Evolutionary conservation across 2,113 vertebrate genomes (phyloP), one percentile per base, ranked within the genome.

Genomic region (Sylvietta virens): DNA sequence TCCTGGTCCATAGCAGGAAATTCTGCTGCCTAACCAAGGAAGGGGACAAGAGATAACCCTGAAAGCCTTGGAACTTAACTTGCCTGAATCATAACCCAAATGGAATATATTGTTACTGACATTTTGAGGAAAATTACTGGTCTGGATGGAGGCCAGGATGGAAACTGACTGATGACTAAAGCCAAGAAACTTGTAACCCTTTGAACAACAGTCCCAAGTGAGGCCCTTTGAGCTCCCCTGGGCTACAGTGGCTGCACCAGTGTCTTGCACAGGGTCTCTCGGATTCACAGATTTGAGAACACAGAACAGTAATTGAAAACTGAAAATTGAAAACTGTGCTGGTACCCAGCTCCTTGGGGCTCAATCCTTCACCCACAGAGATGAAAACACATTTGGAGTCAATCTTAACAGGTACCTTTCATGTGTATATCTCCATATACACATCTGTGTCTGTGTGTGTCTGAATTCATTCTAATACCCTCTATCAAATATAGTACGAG

Each of bases 361-460:
- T 67, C 61, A 81, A 17, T 11, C 20, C 45, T 53, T 67, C 70
- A 39, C 11, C 53, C 20, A 22, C 10, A 53, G n/a, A 53, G 28
- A 45, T 47, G n/a, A n/a, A 81, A 81, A 81, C 33, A 28, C 16
- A 24, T 53, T 60, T 30, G 4, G 8, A 18, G 16, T 30, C n/a
- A 35, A 4, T 47, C 21, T n/a, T 35, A 61, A 19, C 16, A 53
- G 15, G 20, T 21, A 26, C 6, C 13, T 40, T 60, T 47, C 13
- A 15, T 0, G 0, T 0, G 0, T 50, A 10, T 30, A 8, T 39
- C 17, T 17, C 7, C 16, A 18, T 24, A 33, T 4, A 22, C 15
- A 39, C 4, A 4, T 30, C 15, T 45, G 12, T 15, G 9, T 27
- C 48, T 44, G 12, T 62, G 23, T 13, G 10, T 21, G 53, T 53